Evolutionary conservation across 2,888 invertebrate genomes (phyloP).

Genomic region (Lumbricus terrestris): DNA sequence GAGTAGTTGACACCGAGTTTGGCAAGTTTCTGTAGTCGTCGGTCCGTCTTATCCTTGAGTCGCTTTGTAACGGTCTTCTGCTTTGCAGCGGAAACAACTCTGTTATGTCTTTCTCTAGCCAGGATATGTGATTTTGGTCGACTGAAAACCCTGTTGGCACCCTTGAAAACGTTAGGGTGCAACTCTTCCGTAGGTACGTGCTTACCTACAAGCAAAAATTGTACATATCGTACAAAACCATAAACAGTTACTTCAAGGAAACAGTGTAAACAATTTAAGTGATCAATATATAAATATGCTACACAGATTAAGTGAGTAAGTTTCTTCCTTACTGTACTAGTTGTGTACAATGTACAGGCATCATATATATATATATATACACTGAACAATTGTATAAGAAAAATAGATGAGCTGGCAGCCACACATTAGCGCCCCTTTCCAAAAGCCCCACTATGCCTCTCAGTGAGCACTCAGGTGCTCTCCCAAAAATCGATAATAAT

Average conservation of each 20-base stretch:
- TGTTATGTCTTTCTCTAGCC: slow-evolving; percentile 34
- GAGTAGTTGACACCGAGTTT: slow-evolving; percentile 35
- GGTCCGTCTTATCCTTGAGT: slow-evolving; percentile 20
- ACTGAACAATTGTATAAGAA: too few species aligned
- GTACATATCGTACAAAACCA: not conserved
- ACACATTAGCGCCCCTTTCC: too few species aligned
- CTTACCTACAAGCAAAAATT: slow-evolving; percentile 27
- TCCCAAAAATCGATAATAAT: too few species aligned
- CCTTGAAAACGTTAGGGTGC: slow-evolving; percentile 35
- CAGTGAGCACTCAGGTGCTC: too few species aligned
- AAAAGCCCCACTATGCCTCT: too few species aligned
- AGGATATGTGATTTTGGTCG: slow-evolving; percentile 22
- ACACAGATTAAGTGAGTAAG: not conserved
- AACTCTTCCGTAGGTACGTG: slow-evolving; percentile 31
- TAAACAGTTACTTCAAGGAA: not conserved
- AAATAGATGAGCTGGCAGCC: too few species aligned
- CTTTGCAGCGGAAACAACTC: slow-evolving; percentile 5
- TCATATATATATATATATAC: too few species aligned
- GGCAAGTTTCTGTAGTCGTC: slow-evolving; percentile 30
- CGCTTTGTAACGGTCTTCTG: not conserved
- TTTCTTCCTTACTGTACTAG: too few species aligned
- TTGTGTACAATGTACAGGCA: too few species aligned
- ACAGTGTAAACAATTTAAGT: not conserved
- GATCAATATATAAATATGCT: not conserved
- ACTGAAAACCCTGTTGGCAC: slow-evolving; percentile 23